Percentiles rank a stretch among this genome's conserved stretches.
These are phyloP conservation scores for Phoebastria nigripes DNA, from an alignment of 2,797 vertebrate genomes.

Conservation along the genomic window DNA sequence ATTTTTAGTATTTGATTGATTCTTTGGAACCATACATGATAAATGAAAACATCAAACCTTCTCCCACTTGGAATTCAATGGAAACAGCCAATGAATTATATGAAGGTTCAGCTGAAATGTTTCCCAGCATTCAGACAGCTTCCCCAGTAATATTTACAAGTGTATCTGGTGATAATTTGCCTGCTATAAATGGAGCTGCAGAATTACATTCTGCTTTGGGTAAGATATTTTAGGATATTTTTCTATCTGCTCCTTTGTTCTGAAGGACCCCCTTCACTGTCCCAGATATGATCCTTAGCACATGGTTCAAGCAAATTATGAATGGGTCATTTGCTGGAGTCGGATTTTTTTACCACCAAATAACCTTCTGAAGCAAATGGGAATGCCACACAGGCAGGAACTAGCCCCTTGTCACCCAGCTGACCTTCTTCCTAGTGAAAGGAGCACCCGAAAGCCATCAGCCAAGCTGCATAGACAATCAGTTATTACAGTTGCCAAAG, in stretches of 20 bases:
- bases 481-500: slow-evolving; percentile 87
- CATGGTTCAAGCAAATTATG: slow-evolving; percentile 67
- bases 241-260: background rate
- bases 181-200: slow-evolving; percentile 28
- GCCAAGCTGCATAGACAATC: slow-evolving; percentile 84
- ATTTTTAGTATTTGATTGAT: slow-evolving; percentile 74
- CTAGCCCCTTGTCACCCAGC: slow-evolving; percentile 73
- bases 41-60: slow-evolving; percentile 26
- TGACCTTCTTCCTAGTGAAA: slow-evolving; percentile 76
- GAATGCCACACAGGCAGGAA: slow-evolving; percentile 79
- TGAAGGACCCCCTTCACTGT: slow-evolving; percentile 18
- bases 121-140: slow-evolving; percentile 70
- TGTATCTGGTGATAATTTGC: slow-evolving; percentile 38
- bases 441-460: slow-evolving; percentile 69
- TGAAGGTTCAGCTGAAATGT: slow-evolving; percentile 82
- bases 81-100: slow-evolving; percentile 68
- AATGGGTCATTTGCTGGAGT: slow-evolving; percentile 69
- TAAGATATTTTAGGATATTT: slow-evolving; percentile 55
- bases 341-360: slow-evolving; percentile 57
- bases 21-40: slow-evolving; percentile 62
- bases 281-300: slow-evolving; percentile 56
- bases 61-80: slow-evolving; percentile 33
- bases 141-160: slow-evolving; percentile 76
- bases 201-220: slow-evolving; percentile 49
- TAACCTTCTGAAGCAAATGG: slow-evolving; percentile 72